phyloP scores from a whole-genome alignment of 2,888 invertebrate genomes.

The Neocrepidodera transversa region DNA sequence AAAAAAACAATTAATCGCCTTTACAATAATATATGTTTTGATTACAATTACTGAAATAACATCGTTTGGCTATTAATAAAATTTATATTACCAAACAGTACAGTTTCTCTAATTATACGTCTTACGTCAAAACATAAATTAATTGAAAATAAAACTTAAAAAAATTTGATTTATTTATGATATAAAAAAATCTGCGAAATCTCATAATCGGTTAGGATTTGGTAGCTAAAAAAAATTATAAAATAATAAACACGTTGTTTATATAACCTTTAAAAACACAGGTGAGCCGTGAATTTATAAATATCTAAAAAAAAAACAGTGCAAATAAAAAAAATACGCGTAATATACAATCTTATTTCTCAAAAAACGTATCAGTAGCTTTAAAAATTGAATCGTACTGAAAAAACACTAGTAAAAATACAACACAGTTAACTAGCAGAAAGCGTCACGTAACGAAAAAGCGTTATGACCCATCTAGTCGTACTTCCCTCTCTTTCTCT shows the following conservation, averaged over 20 bases:
- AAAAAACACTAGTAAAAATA: no score
- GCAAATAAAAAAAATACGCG: no score
- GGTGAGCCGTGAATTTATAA: background rate
- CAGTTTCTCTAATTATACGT: background rate
- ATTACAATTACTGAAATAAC: conserved; percentile 4
- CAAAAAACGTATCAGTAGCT: no score
- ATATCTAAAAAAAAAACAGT: background rate
- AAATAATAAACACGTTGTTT: background rate
- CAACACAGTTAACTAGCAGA: no score
- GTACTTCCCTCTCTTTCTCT: no score
- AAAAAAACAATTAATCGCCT: conserved; percentile 6
- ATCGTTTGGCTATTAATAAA: conserved; percentile 5
- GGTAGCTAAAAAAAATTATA: background rate
- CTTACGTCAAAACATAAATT: conserved; percentile 3
- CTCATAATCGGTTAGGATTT: background rate
- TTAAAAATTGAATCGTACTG: no score
- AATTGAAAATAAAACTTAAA: conserved; percentile 1
- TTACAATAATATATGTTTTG: conserved; percentile 2
- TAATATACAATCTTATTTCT: no score
- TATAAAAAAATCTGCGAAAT: background rate
- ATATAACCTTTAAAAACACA: background rate
- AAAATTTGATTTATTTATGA: background rate
- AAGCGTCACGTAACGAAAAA: no score
- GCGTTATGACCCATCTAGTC: no score
- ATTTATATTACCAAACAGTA: background rate